A percentile compares a stretch with the other conserved stretches of the same genome.
phyloP scores from a whole-genome alignment of 1,140 invertebrate species.

The Goniozus legneri region DNA sequence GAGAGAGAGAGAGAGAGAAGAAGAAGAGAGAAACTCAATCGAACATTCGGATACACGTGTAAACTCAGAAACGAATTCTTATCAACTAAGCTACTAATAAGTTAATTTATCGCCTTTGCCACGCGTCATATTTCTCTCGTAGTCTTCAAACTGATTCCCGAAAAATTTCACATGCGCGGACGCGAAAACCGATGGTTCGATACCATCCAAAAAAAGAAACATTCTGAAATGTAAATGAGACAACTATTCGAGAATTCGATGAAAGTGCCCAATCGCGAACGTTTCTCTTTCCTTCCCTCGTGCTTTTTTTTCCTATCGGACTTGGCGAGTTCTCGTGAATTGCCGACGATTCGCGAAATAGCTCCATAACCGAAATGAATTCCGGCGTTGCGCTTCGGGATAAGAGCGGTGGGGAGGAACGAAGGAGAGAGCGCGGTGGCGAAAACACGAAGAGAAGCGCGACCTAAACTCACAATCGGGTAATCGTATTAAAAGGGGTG shows the following conservation, averaged over 20 bases:
- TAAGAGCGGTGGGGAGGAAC: background rate
- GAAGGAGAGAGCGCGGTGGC: conserved; percentile 2
- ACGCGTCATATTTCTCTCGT: no score
- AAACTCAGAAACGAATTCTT: no score
- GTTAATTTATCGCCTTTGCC: no score
- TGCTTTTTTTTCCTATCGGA: conserved; percentile 21
- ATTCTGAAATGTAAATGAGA: conserved; percentile 15
- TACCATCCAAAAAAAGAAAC: background rate
- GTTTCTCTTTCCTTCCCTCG: conserved; percentile 13
- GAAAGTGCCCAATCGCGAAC: conserved; percentile 10
- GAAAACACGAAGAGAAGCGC: conserved; percentile 16
- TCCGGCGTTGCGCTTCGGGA: no score
- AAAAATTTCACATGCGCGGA: no score
- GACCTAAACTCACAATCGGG: conserved; percentile 26
- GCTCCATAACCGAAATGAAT: conserved; percentile 36
- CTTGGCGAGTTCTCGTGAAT: conserved; percentile 27
- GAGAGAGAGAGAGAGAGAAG: no score
- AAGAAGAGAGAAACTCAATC: conserved; percentile 3
- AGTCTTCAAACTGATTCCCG: no score
- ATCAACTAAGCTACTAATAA: no score
- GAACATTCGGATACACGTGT: conserved; percentile 1
- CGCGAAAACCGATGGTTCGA: no score
- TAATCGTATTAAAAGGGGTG: conserved; percentile 35
- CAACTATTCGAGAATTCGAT: conserved; percentile 15
- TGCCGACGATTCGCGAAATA: conserved; percentile 27